phyloP scores from a whole-genome alignment of 2,888 invertebrate species.

The Leptopterna dolabrata region DNA sequence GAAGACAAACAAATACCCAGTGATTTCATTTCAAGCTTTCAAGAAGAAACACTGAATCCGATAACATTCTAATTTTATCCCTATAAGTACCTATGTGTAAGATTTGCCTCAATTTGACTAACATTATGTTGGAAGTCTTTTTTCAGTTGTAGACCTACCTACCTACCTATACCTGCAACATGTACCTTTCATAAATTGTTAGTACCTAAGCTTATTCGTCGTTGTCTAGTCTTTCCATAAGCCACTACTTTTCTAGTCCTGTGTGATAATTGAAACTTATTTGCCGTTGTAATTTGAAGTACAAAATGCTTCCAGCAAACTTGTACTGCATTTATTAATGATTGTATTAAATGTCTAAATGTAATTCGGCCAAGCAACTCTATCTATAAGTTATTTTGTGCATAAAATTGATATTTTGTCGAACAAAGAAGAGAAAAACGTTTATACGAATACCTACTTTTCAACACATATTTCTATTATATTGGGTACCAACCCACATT shows the following conservation, averaged over 20 bases:
- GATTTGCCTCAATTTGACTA: too few relatives aligned
- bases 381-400: background rate
- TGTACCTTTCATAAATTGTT: too few relatives aligned
- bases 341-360: background rate
- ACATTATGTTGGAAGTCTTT: too few relatives aligned
- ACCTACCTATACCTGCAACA: too few relatives aligned
- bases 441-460: background rate
- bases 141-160: too few relatives aligned
- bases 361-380: background rate
- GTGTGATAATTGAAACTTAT: background rate
- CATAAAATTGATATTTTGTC: background rate
- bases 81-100: too few relatives aligned
- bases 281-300: background rate
- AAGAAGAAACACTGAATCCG: too few relatives aligned
- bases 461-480: background rate
- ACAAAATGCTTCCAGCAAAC: background rate
- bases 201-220: background rate
- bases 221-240: background rate
- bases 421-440: background rate
- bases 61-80: too few relatives aligned
- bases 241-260: background rate
- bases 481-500: too few relatives aligned
- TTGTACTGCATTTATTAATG: background rate
- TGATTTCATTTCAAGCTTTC: too few relatives aligned
- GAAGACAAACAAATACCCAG: too few relatives aligned